Percentiles rank a stretch among this genome's conserved stretches.
Evolutionary conservation across 2,797 vertebrate genomes (phyloP).

Genomic region (Catamblyrhynchus diadema): DNA sequence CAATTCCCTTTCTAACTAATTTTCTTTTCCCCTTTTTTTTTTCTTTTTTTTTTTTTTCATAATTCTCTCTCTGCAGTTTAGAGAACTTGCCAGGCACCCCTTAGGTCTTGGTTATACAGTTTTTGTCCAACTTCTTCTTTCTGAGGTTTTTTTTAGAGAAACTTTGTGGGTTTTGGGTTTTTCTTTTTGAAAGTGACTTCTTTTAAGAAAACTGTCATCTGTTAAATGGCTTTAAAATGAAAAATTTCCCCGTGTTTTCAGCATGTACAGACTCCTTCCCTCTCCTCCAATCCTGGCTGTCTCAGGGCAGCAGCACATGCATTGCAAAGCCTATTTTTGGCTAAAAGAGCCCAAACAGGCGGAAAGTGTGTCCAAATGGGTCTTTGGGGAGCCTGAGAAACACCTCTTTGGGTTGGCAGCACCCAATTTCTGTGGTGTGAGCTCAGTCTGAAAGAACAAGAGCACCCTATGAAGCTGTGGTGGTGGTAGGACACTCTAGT

Average conservation of each 20-base stretch:
- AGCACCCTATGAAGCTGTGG: not conserved
- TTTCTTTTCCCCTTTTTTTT: rapidly evolving
- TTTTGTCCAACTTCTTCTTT: slow-evolving; percentile 1
- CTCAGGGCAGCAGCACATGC: not conserved
- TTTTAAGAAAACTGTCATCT: not conserved
- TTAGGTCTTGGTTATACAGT: not conserved
- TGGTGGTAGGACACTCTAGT: not conserved
- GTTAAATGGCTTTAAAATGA: not conserved
- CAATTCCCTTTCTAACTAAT: not conserved
- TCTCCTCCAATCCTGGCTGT: not conserved
- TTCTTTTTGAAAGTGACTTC: not conserved
- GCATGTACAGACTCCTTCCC: not conserved
- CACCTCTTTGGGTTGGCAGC: not conserved
- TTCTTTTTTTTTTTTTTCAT: not conserved
- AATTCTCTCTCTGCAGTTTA: not conserved
- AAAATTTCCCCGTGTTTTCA: not conserved
- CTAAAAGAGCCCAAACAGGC: not conserved
- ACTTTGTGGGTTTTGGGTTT: not conserved
- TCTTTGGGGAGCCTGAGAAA: not conserved
- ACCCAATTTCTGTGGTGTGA: not conserved
- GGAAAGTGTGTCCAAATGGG: not conserved
- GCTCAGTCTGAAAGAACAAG: not conserved
- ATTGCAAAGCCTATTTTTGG: not conserved
- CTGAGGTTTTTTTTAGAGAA: not conserved
- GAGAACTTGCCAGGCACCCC: not conserved